Base-by-base conservation (phyloP, 2,888 invertebrate genomes). In the Hartigia nigra region DNA sequence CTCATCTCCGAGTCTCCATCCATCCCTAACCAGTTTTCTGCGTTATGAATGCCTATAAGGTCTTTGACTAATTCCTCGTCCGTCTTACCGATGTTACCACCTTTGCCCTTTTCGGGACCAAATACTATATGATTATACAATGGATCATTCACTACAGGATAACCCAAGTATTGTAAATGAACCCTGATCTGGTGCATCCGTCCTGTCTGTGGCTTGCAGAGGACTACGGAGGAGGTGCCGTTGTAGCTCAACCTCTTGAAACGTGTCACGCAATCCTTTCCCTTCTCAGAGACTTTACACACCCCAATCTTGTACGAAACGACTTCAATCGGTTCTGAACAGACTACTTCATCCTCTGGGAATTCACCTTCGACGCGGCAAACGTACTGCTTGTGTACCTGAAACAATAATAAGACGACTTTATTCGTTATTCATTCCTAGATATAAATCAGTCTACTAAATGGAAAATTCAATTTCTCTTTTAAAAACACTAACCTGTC, bases 171-270 rank as follows among this genome's bases (percentile, higher is more conserved):
- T 92, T 99, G 99, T 82, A 99, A 94, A 92, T 99, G 99, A 39
- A 99, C 98, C 83, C 99, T 94, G 86, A 99, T 99, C 93, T 99
- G 99, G 92, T 99, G 99, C 96, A 99, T 99, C 82, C 99, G 94
- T 2, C 99, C 99, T 1, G 99, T 99, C 89, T 96, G 96, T 1
- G 99, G 99, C 89, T 96, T 95, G 93, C 98, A 99, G 69, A 97
- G 94, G 12, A 99, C 98, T 37, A 99, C 97, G 89, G 99, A 99
- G 0, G 97, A 96, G 89, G 95, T 96, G 3, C 96, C 95, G 92
- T 98, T 97, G 92, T 94, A 98, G 39, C 97, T 97, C 77, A 99
- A 92, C 88, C 97, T 95, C 91, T 97, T 95, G 93, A 99, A 99
- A 83, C 95, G 95, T 0, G 99, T 99, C 12, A 95, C 95, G 90